phyloP scores from a whole-genome alignment of 2,888 invertebrate genomes.

The Scelioninae gen. 1 region DNA sequence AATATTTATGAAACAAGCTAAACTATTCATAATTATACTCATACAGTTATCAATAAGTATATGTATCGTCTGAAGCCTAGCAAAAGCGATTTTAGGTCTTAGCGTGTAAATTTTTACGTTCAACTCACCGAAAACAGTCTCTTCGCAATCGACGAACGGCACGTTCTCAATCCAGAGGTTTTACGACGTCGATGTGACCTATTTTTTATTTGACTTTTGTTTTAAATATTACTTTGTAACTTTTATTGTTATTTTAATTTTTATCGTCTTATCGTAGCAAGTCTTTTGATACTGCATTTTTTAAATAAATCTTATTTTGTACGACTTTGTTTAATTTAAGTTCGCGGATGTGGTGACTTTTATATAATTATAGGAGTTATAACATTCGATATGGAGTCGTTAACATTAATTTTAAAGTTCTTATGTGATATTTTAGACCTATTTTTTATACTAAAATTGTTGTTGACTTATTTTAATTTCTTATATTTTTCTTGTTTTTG shows the following conservation, averaged over 20 bases:
- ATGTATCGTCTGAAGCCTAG: slow-evolving; percentile 67
- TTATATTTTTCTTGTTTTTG: slow-evolving; percentile 12
- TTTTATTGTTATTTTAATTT: slow-evolving; percentile 22
- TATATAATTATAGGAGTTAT: too few species aligned
- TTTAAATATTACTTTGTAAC: neutral
- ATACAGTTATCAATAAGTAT: slow-evolving; percentile 66
- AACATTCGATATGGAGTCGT: slow-evolving; percentile 7
- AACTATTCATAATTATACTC: slow-evolving; percentile 77
- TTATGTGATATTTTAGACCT: slow-evolving; percentile 54
- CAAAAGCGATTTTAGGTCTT: slow-evolving; percentile 68
- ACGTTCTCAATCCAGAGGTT: slow-evolving; percentile 62
- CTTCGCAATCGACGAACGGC: slow-evolving; percentile 51
- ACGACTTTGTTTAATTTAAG: too few species aligned
- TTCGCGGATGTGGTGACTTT: neutral
- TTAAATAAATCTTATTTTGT: too few species aligned
- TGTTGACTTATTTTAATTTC: slow-evolving; percentile 41
- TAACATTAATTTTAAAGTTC: slow-evolving; percentile 39
- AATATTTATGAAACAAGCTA: slow-evolving; percentile 84
- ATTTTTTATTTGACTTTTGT: slow-evolving; percentile 27
- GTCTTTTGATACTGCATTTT: too few species aligned
- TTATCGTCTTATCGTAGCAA: too few species aligned
- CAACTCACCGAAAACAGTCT: slow-evolving; percentile 65
- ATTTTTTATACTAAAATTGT: slow-evolving; percentile 56
- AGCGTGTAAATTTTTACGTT: slow-evolving; percentile 66
- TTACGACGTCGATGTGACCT: slow-evolving; percentile 43